Conservation (phyloP, 2,888 invertebrate species). For the Hetaerina titia region DNA sequence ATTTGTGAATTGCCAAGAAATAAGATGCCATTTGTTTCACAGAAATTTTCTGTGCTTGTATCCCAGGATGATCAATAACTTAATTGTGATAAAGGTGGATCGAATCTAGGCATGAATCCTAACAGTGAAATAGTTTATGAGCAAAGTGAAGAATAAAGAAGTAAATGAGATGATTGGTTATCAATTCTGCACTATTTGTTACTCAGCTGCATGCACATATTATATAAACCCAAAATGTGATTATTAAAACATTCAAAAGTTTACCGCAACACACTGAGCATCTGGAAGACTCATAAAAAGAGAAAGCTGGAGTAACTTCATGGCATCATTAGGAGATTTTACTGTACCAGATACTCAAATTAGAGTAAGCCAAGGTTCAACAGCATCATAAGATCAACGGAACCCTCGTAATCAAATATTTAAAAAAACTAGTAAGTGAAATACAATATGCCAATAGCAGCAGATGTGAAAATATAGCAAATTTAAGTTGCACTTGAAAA, state of each 20-base stretch:
- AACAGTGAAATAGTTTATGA: background rate
- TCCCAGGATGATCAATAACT: background rate
- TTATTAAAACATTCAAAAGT: background rate
- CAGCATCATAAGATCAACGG: background rate
- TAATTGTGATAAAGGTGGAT: background rate
- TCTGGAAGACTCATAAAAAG: slow-evolving; percentile 16
- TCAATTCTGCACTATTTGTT: background rate
- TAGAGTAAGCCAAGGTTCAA: background rate
- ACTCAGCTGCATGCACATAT: background rate
- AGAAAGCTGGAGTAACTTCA: background rate
- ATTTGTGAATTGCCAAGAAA: background rate
- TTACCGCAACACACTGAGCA: slow-evolving; percentile 29
- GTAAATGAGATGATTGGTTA: background rate
- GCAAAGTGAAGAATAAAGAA: background rate
- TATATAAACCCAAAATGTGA: background rate
- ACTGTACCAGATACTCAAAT: slow-evolving; percentile 9
- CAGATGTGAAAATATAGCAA: background rate
- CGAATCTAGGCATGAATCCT: background rate
- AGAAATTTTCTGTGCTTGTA: background rate
- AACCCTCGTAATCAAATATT: background rate
- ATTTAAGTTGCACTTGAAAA: background rate
- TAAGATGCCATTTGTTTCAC: background rate
- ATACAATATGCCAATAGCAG: background rate
- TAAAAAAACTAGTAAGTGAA: background rate
- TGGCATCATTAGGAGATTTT: background rate